Conservation (phyloP, 2,888 invertebrate species). For the Drepanosiphum platanoidis region DNA sequence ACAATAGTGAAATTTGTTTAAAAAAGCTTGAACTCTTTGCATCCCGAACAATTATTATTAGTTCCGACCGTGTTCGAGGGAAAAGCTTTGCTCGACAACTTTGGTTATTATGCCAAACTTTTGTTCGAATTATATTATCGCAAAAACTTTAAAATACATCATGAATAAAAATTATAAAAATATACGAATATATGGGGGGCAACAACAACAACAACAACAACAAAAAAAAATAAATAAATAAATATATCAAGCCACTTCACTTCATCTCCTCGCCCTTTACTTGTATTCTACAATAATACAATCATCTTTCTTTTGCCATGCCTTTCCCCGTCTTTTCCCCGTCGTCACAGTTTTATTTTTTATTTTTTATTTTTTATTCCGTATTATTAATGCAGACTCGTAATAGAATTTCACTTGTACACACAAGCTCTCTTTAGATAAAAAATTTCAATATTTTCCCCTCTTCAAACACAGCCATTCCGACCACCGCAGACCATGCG, state of each 20-base stretch:
- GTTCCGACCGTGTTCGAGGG: background rate
- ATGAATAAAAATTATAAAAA: constrained; percentile 35
- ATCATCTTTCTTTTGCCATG: constrained; percentile 43
- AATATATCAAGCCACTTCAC: constrained; percentile 2
- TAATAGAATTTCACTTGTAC: constrained; percentile 55
- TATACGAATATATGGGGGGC: background rate
- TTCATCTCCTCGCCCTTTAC: background rate
- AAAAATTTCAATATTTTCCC: constrained; percentile 56
- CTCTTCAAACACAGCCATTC: constrained; percentile 53
- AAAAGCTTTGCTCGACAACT: constrained; percentile 34
- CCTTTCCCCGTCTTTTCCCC: background rate
- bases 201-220: no score
- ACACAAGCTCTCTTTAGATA: constrained; percentile 22
- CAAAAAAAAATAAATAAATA: no score
- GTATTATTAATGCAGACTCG: constrained; percentile 51
- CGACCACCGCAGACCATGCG: constrained; percentile 47
- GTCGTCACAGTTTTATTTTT: background rate
- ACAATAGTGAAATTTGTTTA: constrained; percentile 17
- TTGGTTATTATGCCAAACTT: constrained; percentile 43
- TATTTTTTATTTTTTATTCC: constrained; percentile 5
- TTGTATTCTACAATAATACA: constrained; percentile 34
- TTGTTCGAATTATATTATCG: constrained; percentile 38
- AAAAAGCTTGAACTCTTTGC: constrained; percentile 21
- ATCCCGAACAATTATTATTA: constrained; percentile 32
- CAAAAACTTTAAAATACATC: constrained; percentile 46